Evolutionary conservation across 2,113 vertebrate species (phyloP).

Genomic region (Pedionomus torquatus): DNA sequence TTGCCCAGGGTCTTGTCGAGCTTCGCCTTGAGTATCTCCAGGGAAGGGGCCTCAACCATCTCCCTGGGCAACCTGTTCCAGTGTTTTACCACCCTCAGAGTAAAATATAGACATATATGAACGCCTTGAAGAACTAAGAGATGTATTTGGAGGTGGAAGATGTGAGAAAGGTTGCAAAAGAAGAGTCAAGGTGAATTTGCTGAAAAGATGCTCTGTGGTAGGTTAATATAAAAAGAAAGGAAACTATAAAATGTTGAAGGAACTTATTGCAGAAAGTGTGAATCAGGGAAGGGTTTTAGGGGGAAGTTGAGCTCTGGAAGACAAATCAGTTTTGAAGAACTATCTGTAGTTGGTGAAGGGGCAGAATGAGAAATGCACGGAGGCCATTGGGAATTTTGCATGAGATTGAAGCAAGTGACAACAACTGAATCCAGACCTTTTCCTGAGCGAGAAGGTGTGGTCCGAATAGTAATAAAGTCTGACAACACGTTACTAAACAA

Average conservation of each 20-base stretch:
- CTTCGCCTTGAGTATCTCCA: no score
- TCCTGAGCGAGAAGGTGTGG: not conserved
- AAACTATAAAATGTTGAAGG: not conserved
- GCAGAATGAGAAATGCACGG: not conserved
- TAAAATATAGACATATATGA: rapidly evolving
- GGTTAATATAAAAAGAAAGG: not conserved
- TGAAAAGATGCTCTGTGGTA: not conserved
- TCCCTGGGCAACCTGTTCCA: no score
- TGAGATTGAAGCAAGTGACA: not conserved
- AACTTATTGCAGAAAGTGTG: not conserved
- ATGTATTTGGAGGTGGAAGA: not conserved
- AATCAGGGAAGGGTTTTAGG: not conserved
- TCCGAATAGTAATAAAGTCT: not conserved
- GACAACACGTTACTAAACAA: rapidly evolving
- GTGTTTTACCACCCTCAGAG: no score
- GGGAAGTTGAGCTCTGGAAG: not conserved
- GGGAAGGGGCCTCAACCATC: no score
- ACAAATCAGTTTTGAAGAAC: not conserved
- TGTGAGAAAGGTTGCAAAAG: not conserved
- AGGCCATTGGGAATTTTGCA: not conserved
- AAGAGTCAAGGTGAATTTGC: not conserved
- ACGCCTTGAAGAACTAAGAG: not conserved
- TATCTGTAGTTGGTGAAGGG: not conserved
- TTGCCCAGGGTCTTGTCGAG: no score
- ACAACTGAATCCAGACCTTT: not conserved